Base-by-base conservation (phyloP, 1,140 invertebrate species). In the Thaumatotibia leucotreta region DNA sequence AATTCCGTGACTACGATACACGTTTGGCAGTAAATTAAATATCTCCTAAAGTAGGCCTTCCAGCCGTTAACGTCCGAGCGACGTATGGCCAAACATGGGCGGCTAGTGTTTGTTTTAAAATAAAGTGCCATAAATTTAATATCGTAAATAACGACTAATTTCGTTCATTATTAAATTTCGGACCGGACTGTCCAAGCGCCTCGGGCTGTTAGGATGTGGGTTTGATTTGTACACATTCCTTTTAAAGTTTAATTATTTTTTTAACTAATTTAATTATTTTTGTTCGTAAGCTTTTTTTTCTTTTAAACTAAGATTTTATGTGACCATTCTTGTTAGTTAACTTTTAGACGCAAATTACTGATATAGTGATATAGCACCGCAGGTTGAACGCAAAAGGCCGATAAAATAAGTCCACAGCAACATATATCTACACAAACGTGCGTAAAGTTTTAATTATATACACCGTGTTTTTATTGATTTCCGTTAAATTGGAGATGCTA, bases 81-180 rank as follows among this genome's bases (percentile, higher is more conserved):
- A 67, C 61, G 66, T 61, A 64, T 69, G 63, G 63, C 64, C 58
- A 61, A 64, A 68, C 58, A 65, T 17, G 65, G 54, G 35, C 62
- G 64, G 70, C 63, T 61, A 58, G 22, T 71, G 67, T 79, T 77
- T 73, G 71, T 79, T 76, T 58, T 73, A 71, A 79, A 72, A 77
- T 73, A 72, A 73, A 63, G 61, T 64, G 68, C 66, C 68, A 72
- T 73, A 72, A 64, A 65, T 75, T 77, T 67, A 69, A 69, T 68
- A 65, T 75, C 69, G 67, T 80, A 73, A 80, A 70, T 73, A 70
- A 80, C 66, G 22, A 70, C 64, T 75, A 75, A 75, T 72, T 73
- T 68, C 39, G 64, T 69, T 72, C 67, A 75, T 76, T 77, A 76
- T 80, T 80, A 64, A 76, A 80, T 76, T 76, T 75, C 66, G 64